Evolutionary conservation across 2,888 invertebrate genomes (phyloP).

Genomic region (Oscheius sp.): DNA sequence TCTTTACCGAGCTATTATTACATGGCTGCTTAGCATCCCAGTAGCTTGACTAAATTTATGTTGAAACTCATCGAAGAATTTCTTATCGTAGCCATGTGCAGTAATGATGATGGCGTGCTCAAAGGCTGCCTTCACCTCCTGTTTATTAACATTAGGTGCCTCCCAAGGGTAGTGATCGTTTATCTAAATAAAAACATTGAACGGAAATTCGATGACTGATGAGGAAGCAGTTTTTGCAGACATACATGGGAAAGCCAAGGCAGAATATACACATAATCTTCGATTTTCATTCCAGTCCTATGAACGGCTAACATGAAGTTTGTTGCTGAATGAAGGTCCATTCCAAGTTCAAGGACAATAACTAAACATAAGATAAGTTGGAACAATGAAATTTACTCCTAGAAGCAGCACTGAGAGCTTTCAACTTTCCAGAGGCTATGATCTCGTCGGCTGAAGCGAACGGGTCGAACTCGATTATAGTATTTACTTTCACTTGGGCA

Average conservation of each 20-base stretch:
- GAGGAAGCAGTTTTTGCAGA: neutral
- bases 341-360: constrained; percentile 67
- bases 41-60: constrained; percentile 61
- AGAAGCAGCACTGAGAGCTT: constrained; percentile 44
- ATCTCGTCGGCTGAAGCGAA: constrained; percentile 66
- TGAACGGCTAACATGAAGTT: constrained; percentile 65
- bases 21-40: constrained; percentile 65
- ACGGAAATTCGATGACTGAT: neutral
- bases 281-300: constrained; percentile 57
- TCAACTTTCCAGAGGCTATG: constrained; percentile 60
- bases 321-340: constrained; percentile 63
- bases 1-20: constrained; percentile 14
- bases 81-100: constrained; percentile 68
- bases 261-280: constrained; percentile 66
- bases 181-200: constrained; percentile 36
- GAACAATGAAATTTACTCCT: constrained; percentile 46
- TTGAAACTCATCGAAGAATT: constrained; percentile 68
- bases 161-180: constrained; percentile 70
- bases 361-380: constrained; percentile 38
- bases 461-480: constrained; percentile 64
- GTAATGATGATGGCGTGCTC: constrained; percentile 68
- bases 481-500: constrained; percentile 52
- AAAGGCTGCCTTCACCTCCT: constrained; percentile 64
- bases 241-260: constrained; percentile 68
- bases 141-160: constrained; percentile 65